Evolutionary conservation across 2,797 vertebrate species (phyloP), one percentile per base, ranked within the genome.

Genomic region (Pogonophryne albipinna): DNA sequence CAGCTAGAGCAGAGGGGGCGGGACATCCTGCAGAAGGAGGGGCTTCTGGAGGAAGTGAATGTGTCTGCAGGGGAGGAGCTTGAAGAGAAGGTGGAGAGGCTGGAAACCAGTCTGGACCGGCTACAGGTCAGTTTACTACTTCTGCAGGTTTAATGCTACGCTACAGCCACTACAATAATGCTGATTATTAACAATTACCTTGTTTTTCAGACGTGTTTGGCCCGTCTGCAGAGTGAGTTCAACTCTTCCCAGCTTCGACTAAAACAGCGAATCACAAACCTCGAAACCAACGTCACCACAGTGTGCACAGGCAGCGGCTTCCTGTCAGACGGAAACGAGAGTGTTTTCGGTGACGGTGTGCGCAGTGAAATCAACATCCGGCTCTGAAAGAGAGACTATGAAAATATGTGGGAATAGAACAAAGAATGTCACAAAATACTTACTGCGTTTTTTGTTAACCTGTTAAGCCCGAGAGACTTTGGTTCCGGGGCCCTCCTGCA

Each of bases 1-100:
- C 93, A 99, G 82, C 92, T 99, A 82, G 98, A 99, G 85, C 97
- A 98, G 81, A 95, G 97, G 49, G 98, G 98, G 23, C 91, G 96
- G 71, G 97, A 99, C 89, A 98, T 99, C 79, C 92, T 99, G 41
- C 92, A 92, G 79, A 99, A 98, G 85, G 97, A 98, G 87, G 98
- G 98, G 42, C 92, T 99, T 44, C 88, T 99, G 78, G 98, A 99
- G 71, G 97, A 99, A 86, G 91, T 91, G 1, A 94, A 92, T 2
- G 92, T 95, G 13, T 93, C 90, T 47, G 94, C 64, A 9, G 95
- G 93, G 13, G 90, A 95, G 61, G 90, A 92, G 42, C 27, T 95
- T 0, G 96, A 97, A 44, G 96, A 98, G 79, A 98, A 95, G 86
- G 78, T 99, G 80, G 96, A 96, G 42, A 94, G 94, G 72, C 75